phyloP scores from a whole-genome alignment of 2,113 vertebrate species.

The Chloebia gouldiae region DNA sequence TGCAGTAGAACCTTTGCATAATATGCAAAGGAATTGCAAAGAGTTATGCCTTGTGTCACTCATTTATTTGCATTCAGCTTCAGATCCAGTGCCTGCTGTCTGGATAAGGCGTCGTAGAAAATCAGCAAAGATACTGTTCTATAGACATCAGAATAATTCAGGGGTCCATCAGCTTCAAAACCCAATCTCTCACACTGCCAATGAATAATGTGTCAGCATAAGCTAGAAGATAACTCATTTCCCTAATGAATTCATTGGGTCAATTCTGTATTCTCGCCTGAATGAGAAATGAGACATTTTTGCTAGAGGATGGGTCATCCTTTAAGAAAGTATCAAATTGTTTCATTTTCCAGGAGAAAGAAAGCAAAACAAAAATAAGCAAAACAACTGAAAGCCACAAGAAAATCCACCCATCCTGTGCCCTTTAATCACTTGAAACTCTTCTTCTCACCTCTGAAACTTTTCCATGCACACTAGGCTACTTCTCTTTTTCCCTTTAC shows the following conservation, averaged over 20 bases:
- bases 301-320: not conserved
- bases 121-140: not conserved
- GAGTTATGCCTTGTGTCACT: not conserved
- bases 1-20: not conserved
- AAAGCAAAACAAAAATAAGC: not conserved
- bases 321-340: not conserved
- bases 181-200: not conserved
- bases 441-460: not conserved
- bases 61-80: conserved; percentile 5
- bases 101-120: not conserved
- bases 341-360: not conserved
- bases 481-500: not conserved
- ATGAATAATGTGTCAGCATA: not conserved
- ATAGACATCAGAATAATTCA: not conserved
- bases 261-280: not conserved
- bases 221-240: not conserved
- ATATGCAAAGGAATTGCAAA: not conserved
- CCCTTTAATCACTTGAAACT: not conserved
- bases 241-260: not conserved
- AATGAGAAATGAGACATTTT: not conserved
- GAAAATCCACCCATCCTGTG: not conserved
- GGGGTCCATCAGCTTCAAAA: not conserved
- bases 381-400: not conserved
- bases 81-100: not conserved
- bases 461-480: not conserved